Conservation (phyloP, 2,888 invertebrate species). For the Rhopalosiphum nymphaeae region DNA sequence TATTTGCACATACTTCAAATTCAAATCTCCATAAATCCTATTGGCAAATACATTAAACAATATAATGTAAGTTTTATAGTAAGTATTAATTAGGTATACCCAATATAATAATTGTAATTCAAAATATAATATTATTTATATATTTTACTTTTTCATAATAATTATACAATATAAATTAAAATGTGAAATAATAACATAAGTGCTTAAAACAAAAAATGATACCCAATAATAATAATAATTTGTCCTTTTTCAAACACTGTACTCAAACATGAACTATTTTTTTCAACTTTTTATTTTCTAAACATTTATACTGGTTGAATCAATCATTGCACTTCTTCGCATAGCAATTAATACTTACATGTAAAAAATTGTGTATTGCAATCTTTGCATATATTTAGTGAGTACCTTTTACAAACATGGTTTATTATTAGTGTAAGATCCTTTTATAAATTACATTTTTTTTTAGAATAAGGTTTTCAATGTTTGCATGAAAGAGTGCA, state of each 20-base stretch:
- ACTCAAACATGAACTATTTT: neutral
- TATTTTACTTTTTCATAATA: neutral
- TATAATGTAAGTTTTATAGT: neutral
- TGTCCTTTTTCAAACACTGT: too few relatives aligned
- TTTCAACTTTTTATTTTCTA: neutral
- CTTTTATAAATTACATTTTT: neutral
- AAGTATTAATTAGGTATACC: neutral
- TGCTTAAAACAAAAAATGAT: neutral
- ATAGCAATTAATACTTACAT: neutral
- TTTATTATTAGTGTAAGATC: neutral
- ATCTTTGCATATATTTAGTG: neutral
- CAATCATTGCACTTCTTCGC: neutral
- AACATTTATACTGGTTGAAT: neutral
- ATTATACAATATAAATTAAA: neutral
- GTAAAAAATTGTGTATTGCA: neutral
- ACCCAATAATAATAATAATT: too few relatives aligned
- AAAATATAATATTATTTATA: neutral
- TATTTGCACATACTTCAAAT: too few relatives aligned
- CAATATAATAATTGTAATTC: neutral
- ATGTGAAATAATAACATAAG: neutral
- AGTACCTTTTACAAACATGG: neutral
- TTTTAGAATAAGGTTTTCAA: neutral
- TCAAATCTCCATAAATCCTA: too few relatives aligned
- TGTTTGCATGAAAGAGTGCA: too few relatives aligned
- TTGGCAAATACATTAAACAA: neutral